Evolutionary conservation across 2,888 invertebrate species (phyloP), one percentile per base, ranked within the genome.

Genomic region (Caenorhabditis japonica): DNA sequence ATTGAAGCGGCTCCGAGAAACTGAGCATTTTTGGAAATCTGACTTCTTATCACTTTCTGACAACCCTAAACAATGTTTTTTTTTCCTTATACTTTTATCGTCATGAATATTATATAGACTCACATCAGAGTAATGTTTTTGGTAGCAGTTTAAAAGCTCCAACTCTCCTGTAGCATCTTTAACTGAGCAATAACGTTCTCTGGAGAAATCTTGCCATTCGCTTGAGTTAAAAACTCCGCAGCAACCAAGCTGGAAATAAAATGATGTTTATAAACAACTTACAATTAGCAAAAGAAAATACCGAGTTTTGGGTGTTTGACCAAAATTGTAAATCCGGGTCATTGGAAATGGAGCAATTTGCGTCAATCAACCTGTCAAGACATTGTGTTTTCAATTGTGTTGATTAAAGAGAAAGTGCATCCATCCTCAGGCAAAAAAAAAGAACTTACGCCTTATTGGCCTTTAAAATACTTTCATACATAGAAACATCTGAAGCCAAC

Each of bases 1-100:
- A 79, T 75, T 15, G 79, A 76, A 25, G 76, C 75, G 13, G 72
- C 79, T 30, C 75, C 79, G 7, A 79, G 52, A 43, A 76, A 79
- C 23, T 75, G 75, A 17, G 79, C 68, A 41, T 79, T 75, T 8
- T 60, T 39, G 4, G 76, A 60, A 43, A 79, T 76, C 19, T 62
- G 60, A 38, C 44, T 59, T 15, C 72, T 43, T 17, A 79, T 75
- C 13, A 72, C 33, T 38, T 79, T 76, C 25, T 76, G 76, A 47
- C 79, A 79, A 25, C 79, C 79, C 79, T 79, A 30, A 43, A 19
- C 19, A n/a, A n/a, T n/a, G n/a, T 15, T 8, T 10, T 43, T 43
- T 8, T 13, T 8, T 43, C 23, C 10, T 10, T 13, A 30, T 10
- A 30, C 10, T 30, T 7, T 7, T 30, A 30, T 7, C 5, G 10